Conservation (phyloP, 1,140 invertebrate genomes). For the Euwallacea similis region DNA sequence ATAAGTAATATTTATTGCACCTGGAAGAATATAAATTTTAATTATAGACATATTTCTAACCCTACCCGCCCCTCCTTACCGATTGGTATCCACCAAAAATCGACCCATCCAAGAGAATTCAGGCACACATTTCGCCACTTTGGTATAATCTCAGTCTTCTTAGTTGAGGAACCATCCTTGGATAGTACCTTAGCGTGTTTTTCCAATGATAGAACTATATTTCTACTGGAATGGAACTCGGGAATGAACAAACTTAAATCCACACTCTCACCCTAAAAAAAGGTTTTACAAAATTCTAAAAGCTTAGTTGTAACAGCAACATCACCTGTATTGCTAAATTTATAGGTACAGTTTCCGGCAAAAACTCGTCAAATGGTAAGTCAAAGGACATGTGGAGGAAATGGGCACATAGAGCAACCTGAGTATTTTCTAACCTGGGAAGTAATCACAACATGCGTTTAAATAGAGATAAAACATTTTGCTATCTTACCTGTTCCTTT, state of each 20-base stretch:
- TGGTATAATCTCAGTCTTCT: slow-evolving; percentile 60
- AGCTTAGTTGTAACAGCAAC: slow-evolving; percentile 7
- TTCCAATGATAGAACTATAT: slow-evolving; percentile 81
- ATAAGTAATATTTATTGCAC: slow-evolving; percentile 87
- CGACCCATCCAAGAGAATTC: slow-evolving; percentile 84
- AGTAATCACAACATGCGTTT: slow-evolving; percentile 10
- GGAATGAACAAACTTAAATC: slow-evolving; percentile 88
- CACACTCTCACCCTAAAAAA: slow-evolving; percentile 77
- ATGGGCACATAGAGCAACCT: slow-evolving; percentile 91
- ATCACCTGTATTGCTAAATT: slow-evolving; percentile 87
- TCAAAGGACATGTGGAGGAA: slow-evolving; percentile 90
- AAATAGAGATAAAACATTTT: background rate
- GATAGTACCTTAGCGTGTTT: slow-evolving; percentile 85
- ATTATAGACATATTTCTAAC: background rate
- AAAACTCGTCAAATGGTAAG: slow-evolving; percentile 88
- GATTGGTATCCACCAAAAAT: slow-evolving; percentile 94
- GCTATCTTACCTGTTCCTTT: slow-evolving; percentile 53
- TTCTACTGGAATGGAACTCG: slow-evolving; percentile 85
- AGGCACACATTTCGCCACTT: slow-evolving; percentile 90
- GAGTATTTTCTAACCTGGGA: slow-evolving; percentile 75
- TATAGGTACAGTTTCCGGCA: slow-evolving; percentile 82
- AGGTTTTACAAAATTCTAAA: slow-evolving; percentile 13
- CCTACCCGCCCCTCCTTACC: slow-evolving; percentile 4
- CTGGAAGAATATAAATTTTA: slow-evolving; percentile 44
- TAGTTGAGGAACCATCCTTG: slow-evolving; percentile 67